A percentile compares a stretch with the other conserved stretches of the same genome.
Evolutionary conservation across 2,113 vertebrate genomes (phyloP).

Genomic region (Scytalopus superciliaris): DNA sequence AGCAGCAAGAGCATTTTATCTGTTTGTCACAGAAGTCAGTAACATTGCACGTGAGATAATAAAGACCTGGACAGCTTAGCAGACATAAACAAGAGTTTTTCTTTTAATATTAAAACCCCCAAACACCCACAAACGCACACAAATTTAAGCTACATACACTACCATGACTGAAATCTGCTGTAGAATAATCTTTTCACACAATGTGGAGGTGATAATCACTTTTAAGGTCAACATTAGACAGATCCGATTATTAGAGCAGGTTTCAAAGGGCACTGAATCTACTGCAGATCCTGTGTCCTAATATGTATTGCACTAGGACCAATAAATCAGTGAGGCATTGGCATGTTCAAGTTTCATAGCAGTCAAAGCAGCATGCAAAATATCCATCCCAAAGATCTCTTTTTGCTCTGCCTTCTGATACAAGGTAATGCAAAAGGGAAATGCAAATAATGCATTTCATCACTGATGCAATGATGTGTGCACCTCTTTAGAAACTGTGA

Average conservation of each 20-base stretch:
- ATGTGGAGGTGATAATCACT: not conserved
- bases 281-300: not conserved
- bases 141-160: not conserved
- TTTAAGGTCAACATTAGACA: not conserved
- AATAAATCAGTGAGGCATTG: not conserved
- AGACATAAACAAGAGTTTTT: not conserved
- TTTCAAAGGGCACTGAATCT: not conserved
- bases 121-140: not conserved
- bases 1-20: not conserved
- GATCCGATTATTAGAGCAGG: not conserved
- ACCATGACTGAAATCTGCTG: not conserved
- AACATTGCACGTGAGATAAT: not conserved
- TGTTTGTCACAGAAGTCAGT: not conserved
- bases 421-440: not conserved
- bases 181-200: not conserved
- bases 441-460: not conserved
- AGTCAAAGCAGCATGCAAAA: slow-evolving; percentile 4
- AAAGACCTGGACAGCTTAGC: not conserved
- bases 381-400: not conserved
- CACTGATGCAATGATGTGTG: not conserved
- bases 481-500: not conserved
- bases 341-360: slow-evolving; percentile 2
- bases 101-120: not conserved
- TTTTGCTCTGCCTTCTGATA: not conserved
- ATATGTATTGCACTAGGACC: not conserved